Evolutionary conservation across 2,888 invertebrate genomes (phyloP), one percentile per base, ranked within the genome.

Genomic region (Melanotus villosus): DNA sequence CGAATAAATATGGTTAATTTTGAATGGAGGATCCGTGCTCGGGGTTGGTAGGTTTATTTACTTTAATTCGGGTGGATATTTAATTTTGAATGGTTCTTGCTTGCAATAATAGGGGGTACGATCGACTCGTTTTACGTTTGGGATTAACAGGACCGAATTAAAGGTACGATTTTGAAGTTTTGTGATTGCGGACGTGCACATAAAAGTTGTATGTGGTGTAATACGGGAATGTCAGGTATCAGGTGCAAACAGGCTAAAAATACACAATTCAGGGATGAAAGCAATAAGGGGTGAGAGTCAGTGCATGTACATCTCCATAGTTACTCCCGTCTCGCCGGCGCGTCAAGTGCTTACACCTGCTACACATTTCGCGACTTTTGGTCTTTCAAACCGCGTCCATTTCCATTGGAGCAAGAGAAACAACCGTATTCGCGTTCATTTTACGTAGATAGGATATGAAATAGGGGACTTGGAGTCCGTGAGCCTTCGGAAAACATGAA

Each of bases 231-330:
- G 18, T 23, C 38, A 38, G 57, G 54, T 47, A 59, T 66, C 59
- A 66, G 66, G 66, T 66, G 66, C 43, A 59, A 45, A 50, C 26
- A 58, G 9, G 12, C 58, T 65, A 57, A 65, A 65, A 65, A 65
- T 65, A 34, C 21, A 57, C 32, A 57, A 57, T 54, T 58, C 43
- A 30, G 68, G 68, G 66, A 63, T 60, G 60, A 58, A 16, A 16
- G 66, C 32, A 54, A 57, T 59, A 45, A 54, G 58, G 70, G 65
- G 76, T 57, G 70, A 56, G 54, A 62, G 63, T 67, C 58, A 65
- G 64, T 57, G 19, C 36, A 73, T 79, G 77, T 78, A 76, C 73
- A 78, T 80, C 80, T 78, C 80, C 80, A 80, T 80, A 80, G 80
- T 78, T 77, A 80, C 80, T 76, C 76, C 72, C 79, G 66, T 65